Evolutionary conservation across 2,113 vertebrate genomes (phyloP).

Genomic region (Meriones unguiculatus): DNA sequence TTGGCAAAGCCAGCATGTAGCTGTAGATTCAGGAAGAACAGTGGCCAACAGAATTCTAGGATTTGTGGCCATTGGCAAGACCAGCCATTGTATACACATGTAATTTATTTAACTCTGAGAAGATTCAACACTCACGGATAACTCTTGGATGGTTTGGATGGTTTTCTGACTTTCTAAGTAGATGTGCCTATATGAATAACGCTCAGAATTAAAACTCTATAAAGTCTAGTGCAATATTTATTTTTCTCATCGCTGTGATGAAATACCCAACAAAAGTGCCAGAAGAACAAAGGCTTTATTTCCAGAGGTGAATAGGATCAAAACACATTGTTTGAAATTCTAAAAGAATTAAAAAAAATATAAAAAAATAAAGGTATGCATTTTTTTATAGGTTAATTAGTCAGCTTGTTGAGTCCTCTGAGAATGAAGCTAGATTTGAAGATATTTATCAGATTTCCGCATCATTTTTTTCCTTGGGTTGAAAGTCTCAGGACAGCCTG

Average conservation of each 20-base stretch:
- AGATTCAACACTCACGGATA: neutral
- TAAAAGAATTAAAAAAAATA: neutral
- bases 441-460: neutral
- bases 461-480: neutral
- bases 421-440: neutral
- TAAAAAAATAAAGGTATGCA: neutral
- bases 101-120: neutral
- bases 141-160: conserved; percentile 42
- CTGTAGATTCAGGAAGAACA: neutral
- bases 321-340: neutral
- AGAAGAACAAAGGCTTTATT: neutral
- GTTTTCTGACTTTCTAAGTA: conserved; percentile 51
- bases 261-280: neutral
- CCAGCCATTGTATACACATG: neutral
- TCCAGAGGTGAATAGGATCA: neutral
- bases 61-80: conserved; percentile 36
- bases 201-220: neutral
- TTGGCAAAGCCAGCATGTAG: neutral
- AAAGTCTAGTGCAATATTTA: neutral
- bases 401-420: neutral
- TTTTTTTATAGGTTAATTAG: conserved; percentile 13
- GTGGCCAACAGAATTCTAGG: neutral
- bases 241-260: neutral
- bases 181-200: neutral
- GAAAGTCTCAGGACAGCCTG: neutral